phyloP scores from a whole-genome alignment of 2,113 vertebrate genomes.

The Drymodes brunneopygia region DNA sequence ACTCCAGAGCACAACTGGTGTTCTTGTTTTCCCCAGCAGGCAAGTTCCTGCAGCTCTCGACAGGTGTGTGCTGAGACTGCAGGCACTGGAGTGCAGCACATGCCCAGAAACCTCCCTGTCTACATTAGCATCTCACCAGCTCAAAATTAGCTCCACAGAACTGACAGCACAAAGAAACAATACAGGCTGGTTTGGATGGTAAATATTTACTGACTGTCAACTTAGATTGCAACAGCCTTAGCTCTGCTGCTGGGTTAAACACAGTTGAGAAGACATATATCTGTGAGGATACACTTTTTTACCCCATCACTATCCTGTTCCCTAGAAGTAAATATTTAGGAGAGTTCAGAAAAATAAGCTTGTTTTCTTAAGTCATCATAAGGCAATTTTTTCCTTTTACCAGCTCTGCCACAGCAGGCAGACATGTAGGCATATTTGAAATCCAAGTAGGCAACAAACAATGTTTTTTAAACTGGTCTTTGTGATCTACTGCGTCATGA shows the following conservation, averaged over 20 bases:
- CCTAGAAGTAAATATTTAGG: neutral
- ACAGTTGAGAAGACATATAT: neutral
- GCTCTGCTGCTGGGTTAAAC: neutral
- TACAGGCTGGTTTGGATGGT: neutral
- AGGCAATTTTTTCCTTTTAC: neutral
- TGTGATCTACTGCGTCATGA: neutral
- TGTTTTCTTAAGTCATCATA: neutral
- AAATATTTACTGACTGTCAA: slow-evolving; percentile 33
- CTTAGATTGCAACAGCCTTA: neutral
- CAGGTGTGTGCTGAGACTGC: neutral
- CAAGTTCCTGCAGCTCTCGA: neutral
- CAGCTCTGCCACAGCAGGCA: neutral
- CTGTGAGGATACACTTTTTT: neutral
- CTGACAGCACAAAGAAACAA: slow-evolving; percentile 20
- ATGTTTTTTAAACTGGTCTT: neutral
- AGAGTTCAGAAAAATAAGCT: neutral
- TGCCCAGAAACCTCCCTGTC: neutral
- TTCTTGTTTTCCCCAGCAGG: neutral
- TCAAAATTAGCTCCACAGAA: neutral
- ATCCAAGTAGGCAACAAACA: neutral
- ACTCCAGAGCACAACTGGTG: rapidly evolving
- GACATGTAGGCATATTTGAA: neutral
- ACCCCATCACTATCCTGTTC: too few species aligned
- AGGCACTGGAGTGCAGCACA: neutral
- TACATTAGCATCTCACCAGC: neutral